Evolutionary conservation across 1,140 invertebrate genomes (phyloP).

Genomic region (Scaptodrosophila lebanonensis): DNA sequence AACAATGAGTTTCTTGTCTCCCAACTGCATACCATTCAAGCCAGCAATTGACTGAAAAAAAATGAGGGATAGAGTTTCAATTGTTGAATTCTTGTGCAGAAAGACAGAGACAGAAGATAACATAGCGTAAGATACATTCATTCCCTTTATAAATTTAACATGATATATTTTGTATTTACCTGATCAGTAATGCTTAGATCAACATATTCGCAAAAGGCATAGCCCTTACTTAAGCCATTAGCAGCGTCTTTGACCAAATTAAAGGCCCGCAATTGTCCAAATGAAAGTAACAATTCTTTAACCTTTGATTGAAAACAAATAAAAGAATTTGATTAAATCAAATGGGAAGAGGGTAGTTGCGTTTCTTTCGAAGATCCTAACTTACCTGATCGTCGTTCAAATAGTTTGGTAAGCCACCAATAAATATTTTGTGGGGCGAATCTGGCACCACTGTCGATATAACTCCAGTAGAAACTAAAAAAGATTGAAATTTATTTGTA

Average conservation of each 20-base stretch:
- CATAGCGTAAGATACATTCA: too few species aligned
- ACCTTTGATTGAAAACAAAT: slow-evolving; percentile 84
- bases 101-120: neutral
- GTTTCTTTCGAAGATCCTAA: too few species aligned
- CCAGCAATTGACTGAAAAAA: slow-evolving; percentile 93
- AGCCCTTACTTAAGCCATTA: slow-evolving; percentile 98
- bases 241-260: slow-evolving; percentile 99
- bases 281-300: slow-evolving; percentile 96
- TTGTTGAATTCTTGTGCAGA: neutral
- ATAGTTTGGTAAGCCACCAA: slow-evolving; percentile 99
- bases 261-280: slow-evolving; percentile 98
- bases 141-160: too few species aligned
- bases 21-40: slow-evolving; percentile 99
- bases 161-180: slow-evolving; percentile 79
- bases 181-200: slow-evolving; percentile 98
- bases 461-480: slow-evolving; percentile 82
- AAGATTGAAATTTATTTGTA: too few species aligned
- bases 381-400: slow-evolving; percentile 99
- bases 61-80: neutral
- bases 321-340: too few species aligned
- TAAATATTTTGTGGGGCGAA: slow-evolving; percentile 99
- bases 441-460: slow-evolving; percentile 94
- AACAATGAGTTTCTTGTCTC: slow-evolving; percentile 99
- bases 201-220: slow-evolving; percentile 99
- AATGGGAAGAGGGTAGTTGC: too few species aligned